These are phyloP conservation scores for Oppia nitens DNA, from an alignment of 1,140 invertebrate genomes.

Conservation along the genomic window DNA sequence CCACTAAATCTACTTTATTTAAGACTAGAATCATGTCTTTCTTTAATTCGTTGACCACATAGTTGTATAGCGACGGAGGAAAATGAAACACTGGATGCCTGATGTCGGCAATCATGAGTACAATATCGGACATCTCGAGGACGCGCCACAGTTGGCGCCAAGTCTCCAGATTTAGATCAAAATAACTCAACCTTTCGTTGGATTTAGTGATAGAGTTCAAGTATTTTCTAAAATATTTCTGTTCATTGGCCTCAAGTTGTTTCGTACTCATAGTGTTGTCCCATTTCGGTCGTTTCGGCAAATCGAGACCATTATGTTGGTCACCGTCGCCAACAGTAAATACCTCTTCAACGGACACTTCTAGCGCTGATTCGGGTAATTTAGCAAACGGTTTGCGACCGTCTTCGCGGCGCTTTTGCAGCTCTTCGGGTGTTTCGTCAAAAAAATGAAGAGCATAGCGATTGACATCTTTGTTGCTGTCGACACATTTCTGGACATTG, in stretches of 20 bases:
- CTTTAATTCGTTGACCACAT: constrained; percentile 49
- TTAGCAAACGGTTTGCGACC: constrained; percentile 23
- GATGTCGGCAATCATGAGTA: constrained; percentile 67
- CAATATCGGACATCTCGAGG: constrained; percentile 69
- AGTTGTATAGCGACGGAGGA: constrained; percentile 68
- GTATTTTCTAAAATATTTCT: constrained; percentile 39
- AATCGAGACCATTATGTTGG: constrained; percentile 24
- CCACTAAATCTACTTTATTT: constrained; percentile 81
- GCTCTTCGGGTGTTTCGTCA: constrained; percentile 28
- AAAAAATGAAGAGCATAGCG: constrained; percentile 32
- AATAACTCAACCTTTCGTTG: constrained; percentile 43
- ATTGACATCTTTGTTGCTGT: constrained; percentile 10
- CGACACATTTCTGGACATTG: constrained; percentile 7
- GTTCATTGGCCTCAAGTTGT: constrained; percentile 28
- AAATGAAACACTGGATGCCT: constrained; percentile 50
- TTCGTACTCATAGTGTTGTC: constrained; percentile 27
- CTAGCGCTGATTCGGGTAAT: constrained; percentile 24
- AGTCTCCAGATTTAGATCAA: constrained; percentile 79
- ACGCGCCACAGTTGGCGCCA: constrained; percentile 86
- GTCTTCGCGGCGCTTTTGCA: constrained; percentile 27
- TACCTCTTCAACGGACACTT: constrained; percentile 28
- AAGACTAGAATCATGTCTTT: constrained; percentile 72
- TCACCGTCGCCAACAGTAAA: constrained; percentile 23
- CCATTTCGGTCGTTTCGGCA: constrained; percentile 35
- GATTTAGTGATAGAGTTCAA: constrained; percentile 36